Conservation (phyloP, 2,888 invertebrate genomes). For the Fragum fragum region DNA sequence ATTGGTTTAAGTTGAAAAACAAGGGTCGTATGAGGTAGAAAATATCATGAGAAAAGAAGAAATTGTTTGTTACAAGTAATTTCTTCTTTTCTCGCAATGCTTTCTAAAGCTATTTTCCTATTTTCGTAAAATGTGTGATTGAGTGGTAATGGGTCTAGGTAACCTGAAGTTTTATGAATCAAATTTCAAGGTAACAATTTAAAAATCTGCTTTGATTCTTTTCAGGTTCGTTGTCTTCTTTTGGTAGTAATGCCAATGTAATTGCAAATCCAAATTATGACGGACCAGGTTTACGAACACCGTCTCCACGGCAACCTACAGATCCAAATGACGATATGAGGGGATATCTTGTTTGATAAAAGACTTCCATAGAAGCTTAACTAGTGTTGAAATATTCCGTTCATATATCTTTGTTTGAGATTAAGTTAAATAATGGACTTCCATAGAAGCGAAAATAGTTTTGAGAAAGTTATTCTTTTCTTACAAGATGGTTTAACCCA, state of each 20-base stretch:
- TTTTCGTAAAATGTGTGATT: too few species aligned
- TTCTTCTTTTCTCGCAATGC: too few species aligned
- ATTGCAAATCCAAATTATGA: slow-evolving; percentile 79
- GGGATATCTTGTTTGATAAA: slow-evolving; percentile 78
- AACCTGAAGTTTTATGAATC: too few species aligned
- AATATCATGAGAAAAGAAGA: too few species aligned
- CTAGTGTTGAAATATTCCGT: slow-evolving; percentile 15
- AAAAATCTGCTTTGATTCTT: slow-evolving; percentile 13
- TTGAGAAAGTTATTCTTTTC: not conserved
- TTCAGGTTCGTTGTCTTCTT: slow-evolving; percentile 72
- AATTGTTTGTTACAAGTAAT: too few species aligned
- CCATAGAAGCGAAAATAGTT: not conserved
- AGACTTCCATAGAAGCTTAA: slow-evolving; percentile 1
- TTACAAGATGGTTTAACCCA: too few species aligned
- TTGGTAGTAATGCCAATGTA: slow-evolving; percentile 75
- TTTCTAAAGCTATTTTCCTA: too few species aligned
- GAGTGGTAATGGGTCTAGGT: too few species aligned
- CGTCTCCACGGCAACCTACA: slow-evolving; percentile 68
- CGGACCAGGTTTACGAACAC: slow-evolving; percentile 69
- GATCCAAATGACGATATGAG: slow-evolving; percentile 75
- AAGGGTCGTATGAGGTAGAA: too few species aligned
- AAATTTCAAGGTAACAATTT: too few species aligned
- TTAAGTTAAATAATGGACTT: not conserved
- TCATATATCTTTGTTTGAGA: not conserved
- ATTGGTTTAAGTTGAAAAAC: too few species aligned